Conservation (phyloP, 2,113 vertebrate genomes). For the Mus spicilegus region DNA sequence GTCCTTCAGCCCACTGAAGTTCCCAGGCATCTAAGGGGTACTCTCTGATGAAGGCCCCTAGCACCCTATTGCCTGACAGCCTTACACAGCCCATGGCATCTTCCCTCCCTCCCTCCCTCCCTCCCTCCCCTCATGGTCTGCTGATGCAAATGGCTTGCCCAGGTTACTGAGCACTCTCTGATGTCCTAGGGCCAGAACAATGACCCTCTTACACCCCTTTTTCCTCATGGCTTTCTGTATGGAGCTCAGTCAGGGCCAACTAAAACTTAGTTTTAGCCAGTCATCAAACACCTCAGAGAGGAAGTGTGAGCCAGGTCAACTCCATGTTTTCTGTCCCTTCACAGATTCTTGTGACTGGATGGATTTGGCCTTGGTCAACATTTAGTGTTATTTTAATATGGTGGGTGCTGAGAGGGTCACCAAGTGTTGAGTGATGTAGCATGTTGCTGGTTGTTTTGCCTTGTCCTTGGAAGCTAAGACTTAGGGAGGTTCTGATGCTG, state of each 20-base stretch:
- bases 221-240: neutral
- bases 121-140: neutral
- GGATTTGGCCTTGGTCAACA: neutral
- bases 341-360: neutral
- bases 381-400: neutral
- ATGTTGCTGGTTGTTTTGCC: neutral
- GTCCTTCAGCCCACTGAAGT: neutral
- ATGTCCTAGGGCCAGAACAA: neutral
- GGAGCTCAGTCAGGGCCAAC: neutral
- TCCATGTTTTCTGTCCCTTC: neutral
- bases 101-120: neutral
- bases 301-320: neutral
- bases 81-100: neutral
- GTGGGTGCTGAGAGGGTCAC: neutral
- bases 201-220: neutral
- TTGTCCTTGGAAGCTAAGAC: neutral
- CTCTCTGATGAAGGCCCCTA: neutral
- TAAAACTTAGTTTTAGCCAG: neutral
- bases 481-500: neutral
- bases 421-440: fast-evolving
- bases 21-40: neutral
- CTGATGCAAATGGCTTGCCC: neutral
- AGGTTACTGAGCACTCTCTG: neutral
- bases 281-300: neutral
- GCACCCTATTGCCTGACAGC: neutral